These are phyloP conservation scores for Cromileptes altivelis DNA, from an alignment of 2,113 vertebrate species.

Conservation along the genomic window DNA sequence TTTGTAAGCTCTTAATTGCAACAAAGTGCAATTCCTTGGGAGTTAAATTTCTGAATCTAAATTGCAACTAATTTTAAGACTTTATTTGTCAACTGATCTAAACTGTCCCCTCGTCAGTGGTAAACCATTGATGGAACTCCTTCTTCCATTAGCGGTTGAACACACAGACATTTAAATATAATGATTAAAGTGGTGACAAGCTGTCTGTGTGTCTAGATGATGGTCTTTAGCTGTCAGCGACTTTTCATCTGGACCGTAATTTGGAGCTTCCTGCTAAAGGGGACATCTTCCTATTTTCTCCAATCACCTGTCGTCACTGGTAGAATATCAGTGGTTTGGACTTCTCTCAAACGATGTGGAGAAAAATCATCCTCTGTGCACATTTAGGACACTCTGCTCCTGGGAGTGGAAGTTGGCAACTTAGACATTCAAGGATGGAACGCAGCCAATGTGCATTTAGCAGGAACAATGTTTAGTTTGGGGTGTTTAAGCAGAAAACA, in stretches of 20 bases:
- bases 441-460: not conserved
- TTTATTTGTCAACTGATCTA: not conserved
- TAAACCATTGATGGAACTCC: not conserved
- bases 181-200: slow-evolving; percentile 24
- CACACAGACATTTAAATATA: slow-evolving; percentile 5
- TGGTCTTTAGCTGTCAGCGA: slow-evolving; percentile 11
- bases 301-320: slow-evolving; percentile 22
- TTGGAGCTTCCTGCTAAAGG: slow-evolving; percentile 9
- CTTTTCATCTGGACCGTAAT: slow-evolving; percentile 39
- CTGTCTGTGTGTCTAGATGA: slow-evolving; percentile 4
- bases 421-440: not conserved
- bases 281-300: slow-evolving; percentile 18
- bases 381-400: not conserved
- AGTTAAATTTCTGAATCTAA: not conserved
- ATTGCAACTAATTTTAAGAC: not conserved
- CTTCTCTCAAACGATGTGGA: not conserved
- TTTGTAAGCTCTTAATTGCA: not conserved
- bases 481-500: not conserved
- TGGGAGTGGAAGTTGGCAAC: not conserved
- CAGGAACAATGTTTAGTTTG: not conserved
- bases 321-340: slow-evolving; percentile 27
- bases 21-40: not conserved
- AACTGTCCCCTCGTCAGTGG: not conserved
- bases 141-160: not conserved
- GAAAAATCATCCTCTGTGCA: slow-evolving; percentile 12